Conservation (phyloP, 2,888 invertebrate species). For the Mythimna loreyi region DNA sequence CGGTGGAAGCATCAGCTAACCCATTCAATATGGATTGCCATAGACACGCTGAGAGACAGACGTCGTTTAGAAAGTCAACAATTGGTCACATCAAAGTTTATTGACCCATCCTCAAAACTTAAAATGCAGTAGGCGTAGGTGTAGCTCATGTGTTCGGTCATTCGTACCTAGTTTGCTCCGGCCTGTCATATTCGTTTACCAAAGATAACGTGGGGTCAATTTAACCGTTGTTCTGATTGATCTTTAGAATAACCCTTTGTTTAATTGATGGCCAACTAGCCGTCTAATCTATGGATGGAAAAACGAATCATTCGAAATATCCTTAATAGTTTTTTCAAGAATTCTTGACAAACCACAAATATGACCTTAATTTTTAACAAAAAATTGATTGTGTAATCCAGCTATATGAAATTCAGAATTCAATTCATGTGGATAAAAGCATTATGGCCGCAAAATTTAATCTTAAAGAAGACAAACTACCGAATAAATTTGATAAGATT, state of each 20-base stretch:
- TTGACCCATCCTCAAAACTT: slow-evolving; percentile 9
- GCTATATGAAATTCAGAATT: no score
- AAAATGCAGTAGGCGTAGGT: slow-evolving; percentile 13
- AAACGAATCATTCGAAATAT: background rate
- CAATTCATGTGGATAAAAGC: no score
- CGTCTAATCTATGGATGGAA: background rate
- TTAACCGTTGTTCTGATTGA: background rate
- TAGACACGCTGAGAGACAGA: background rate
- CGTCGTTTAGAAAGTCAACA: background rate
- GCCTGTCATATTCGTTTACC: background rate
- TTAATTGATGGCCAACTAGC: background rate
- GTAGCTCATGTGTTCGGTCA: background rate
- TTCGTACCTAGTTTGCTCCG: background rate
- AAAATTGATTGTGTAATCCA: background rate
- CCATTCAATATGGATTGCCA: background rate
- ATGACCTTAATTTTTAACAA: background rate
- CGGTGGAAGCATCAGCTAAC: background rate
- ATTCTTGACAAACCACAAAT: background rate
- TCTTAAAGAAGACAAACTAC: no score
- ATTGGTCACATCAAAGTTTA: slow-evolving; percentile 1
- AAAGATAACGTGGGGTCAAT: background rate
- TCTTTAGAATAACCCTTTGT: background rate
- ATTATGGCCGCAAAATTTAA: no score
- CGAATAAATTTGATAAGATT: no score
- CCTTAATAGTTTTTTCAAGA: background rate